phyloP scores from a whole-genome alignment of 2,888 invertebrate genomes.

The Odontothrips loti region DNA sequence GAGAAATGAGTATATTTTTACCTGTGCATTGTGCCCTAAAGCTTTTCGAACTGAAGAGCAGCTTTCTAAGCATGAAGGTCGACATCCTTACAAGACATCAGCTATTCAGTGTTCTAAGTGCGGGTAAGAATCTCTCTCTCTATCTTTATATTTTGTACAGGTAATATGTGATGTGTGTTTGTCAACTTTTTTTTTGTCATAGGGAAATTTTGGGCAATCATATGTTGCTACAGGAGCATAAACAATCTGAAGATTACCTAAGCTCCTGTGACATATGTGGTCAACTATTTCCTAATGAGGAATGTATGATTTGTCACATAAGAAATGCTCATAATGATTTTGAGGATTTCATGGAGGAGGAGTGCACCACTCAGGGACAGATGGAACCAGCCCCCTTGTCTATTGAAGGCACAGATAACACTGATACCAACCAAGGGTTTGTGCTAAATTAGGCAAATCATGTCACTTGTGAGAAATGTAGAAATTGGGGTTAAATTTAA shows the following conservation, averaged over 20 bases:
- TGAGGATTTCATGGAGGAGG: background rate
- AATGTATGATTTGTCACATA: conserved; percentile 16
- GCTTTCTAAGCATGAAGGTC: background rate
- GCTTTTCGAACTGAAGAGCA: background rate
- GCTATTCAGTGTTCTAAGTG: conserved; percentile 11
- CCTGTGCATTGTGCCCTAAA: background rate
- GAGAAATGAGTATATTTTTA: background rate
- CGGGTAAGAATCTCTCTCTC: background rate
- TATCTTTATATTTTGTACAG: background rate
- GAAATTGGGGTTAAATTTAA: background rate
- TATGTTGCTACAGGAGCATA: background rate
- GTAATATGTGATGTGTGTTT: background rate
- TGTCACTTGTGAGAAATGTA: too few species aligned
- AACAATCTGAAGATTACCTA: conserved; percentile 10
- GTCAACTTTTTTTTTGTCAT: background rate
- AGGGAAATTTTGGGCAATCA: conserved; percentile 1
- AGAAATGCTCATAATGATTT: conserved; percentile 8
- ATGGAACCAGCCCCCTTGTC: background rate
- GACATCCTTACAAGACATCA: background rate
- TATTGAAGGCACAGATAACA: background rate
- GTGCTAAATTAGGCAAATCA: background rate
- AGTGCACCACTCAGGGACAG: background rate
- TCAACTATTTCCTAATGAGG: conserved; percentile 7
- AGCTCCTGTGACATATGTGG: background rate
- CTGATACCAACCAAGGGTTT: background rate